These are phyloP conservation scores for Ceyx melanurus DNA, from an alignment of 2,113 vertebrate genomes.

Conservation along the genomic window DNA sequence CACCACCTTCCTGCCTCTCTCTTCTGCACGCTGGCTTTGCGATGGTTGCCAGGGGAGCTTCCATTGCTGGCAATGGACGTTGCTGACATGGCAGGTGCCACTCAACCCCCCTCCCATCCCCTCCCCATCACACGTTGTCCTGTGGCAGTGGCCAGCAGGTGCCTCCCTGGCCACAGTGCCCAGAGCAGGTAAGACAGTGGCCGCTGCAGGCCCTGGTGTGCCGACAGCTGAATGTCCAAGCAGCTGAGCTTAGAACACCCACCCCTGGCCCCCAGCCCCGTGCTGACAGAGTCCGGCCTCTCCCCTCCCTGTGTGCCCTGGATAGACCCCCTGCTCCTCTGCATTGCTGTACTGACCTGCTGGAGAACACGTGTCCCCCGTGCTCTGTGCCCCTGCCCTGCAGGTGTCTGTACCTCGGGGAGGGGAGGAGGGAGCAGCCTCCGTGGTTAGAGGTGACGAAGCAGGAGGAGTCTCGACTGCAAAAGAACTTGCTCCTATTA, in stretches of 20 bases:
- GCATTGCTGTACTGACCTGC: neutral
- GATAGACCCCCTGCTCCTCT: neutral
- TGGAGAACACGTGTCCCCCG: neutral
- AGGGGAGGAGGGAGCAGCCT: neutral
- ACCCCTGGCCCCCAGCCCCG: neutral
- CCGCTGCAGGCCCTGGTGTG: neutral
- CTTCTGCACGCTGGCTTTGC: neutral
- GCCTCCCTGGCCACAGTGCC: neutral
- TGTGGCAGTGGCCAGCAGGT: rapidly evolving
- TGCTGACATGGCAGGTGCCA: neutral
- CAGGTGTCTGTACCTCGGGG: neutral
- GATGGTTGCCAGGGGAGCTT: neutral
- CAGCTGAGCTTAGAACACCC: neutral
- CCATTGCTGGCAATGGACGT: conserved; percentile 56
- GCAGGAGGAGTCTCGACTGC: conserved; percentile 20
- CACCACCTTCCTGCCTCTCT: neutral
- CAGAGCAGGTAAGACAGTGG: neutral
- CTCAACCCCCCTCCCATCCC: neutral
- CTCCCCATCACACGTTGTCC: neutral
- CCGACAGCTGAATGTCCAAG: conserved; percentile 43
- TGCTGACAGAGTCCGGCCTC: neutral
- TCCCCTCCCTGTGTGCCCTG: neutral
- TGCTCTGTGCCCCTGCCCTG: neutral
- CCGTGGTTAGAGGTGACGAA: neutral
- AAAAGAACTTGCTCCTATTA: conserved; percentile 41